phyloP scores from a whole-genome alignment of 2,888 invertebrate genomes.

The Clostera curtula region DNA sequence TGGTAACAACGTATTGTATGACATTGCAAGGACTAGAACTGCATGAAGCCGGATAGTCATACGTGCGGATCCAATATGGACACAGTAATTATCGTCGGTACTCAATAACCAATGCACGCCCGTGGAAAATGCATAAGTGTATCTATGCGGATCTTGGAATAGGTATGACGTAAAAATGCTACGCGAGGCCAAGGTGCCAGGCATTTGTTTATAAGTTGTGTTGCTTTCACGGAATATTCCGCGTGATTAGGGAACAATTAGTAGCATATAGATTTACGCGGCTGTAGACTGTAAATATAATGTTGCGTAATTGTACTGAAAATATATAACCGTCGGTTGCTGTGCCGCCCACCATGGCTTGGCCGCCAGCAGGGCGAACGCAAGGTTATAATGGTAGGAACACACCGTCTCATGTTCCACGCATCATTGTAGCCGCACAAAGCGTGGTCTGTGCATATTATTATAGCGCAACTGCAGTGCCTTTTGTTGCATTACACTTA shows the following conservation, averaged over 20 bases:
- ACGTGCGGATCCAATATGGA: no score
- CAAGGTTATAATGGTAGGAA: constrained; percentile 66
- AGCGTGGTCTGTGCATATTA: no score
- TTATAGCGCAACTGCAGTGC: no score
- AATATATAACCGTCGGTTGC: constrained; percentile 43
- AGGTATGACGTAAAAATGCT: background rate
- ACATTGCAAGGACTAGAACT: no score
- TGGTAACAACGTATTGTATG: no score
- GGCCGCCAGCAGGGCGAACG: constrained; percentile 49
- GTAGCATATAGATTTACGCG: constrained; percentile 5
- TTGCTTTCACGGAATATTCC: constrained; percentile 6
- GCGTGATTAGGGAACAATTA: constrained; percentile 7
- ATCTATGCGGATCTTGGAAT: background rate
- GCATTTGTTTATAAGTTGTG: constrained; percentile 1
- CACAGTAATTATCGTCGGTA: background rate
- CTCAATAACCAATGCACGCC: background rate
- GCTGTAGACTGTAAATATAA: constrained; percentile 32
- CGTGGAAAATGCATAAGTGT: background rate
- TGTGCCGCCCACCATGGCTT: constrained; percentile 52
- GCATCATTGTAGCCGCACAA: no score
- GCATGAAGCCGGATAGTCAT: no score
- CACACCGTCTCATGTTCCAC: no score
- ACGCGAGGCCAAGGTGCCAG: background rate
- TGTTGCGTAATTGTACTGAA: constrained; percentile 42
- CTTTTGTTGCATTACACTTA: no score